Evolutionary conservation across 2,113 vertebrate species (phyloP).

Genomic region (Varanus salvator): DNA sequence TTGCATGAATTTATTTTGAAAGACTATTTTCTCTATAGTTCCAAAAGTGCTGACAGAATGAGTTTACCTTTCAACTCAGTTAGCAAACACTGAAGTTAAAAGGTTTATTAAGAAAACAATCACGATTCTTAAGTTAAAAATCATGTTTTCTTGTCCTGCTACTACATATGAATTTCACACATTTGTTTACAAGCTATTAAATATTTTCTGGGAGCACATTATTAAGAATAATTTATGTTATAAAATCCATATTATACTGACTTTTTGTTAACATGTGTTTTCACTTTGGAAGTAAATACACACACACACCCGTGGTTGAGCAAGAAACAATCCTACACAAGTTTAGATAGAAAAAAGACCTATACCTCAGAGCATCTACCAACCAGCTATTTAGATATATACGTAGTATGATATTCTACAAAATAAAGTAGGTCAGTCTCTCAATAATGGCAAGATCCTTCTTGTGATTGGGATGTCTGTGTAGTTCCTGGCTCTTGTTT

Average conservation of each 20-base stretch:
- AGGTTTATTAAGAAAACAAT: neutral
- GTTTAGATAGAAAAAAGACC: too few relatives aligned
- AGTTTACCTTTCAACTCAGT: neutral
- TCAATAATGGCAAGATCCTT: neutral
- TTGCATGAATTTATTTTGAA: neutral
- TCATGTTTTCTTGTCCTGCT: neutral
- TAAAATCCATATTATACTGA: constrained; percentile 28
- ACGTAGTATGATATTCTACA: too few relatives aligned
- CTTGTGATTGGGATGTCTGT: too few relatives aligned
- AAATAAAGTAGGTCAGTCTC: too few relatives aligned
- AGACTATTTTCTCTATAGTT: constrained; percentile 12
- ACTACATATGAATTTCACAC: accelerated
- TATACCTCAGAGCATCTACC: too few relatives aligned
- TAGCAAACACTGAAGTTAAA: neutral
- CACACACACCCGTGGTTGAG: neutral
- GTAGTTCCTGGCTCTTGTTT: too few relatives aligned
- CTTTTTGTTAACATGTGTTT: constrained; percentile 46
- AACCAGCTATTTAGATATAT: too few relatives aligned
- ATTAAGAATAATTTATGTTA: constrained; percentile 13
- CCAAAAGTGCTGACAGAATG: neutral
- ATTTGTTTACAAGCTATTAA: constrained; percentile 51
- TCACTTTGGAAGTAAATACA: constrained; percentile 49
- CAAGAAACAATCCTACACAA: too few relatives aligned
- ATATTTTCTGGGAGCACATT: constrained; percentile 30
- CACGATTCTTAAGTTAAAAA: constrained; percentile 14